phyloP scores from a whole-genome alignment of 1,140 invertebrate genomes.

The Rhagoletis pomonella region DNA sequence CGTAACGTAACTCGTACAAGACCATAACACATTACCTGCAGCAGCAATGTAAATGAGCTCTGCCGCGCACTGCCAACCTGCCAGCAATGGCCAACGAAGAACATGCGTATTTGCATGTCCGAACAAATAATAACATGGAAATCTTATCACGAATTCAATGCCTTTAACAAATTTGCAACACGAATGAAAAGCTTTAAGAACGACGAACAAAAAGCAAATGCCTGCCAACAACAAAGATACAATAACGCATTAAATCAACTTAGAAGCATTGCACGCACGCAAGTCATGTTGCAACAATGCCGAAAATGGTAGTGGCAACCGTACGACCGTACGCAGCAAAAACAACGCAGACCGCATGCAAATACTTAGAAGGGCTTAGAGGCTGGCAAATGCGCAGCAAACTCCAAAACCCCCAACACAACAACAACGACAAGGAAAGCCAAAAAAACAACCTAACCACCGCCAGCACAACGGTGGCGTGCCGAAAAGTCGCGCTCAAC shows the following conservation, averaged over 20 bases:
- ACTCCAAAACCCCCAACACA: no score
- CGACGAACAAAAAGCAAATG: not conserved
- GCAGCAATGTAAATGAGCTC: constrained; percentile 35
- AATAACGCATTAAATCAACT: constrained; percentile 37
- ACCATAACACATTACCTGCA: not conserved
- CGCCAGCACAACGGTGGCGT: not conserved
- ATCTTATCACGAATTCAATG: constrained; percentile 57
- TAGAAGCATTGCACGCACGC: constrained; percentile 34
- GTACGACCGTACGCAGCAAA: not conserved
- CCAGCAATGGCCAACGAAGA: not conserved
- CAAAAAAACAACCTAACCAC: not conserved
- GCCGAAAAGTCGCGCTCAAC: constrained; percentile 7
- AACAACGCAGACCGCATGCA: not conserved
- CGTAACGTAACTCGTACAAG: no score
- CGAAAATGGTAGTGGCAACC: constrained; percentile 40
- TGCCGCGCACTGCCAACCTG: not conserved
- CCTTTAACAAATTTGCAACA: constrained; percentile 51
- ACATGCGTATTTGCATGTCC: constrained; percentile 57
- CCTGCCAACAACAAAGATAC: constrained; percentile 2
- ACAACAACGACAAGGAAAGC: not conserved
- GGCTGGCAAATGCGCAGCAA: not conserved
- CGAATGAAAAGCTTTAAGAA: not conserved
- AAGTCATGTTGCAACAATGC: constrained; percentile 47
- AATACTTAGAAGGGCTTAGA: constrained; percentile 44
- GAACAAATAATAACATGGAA: constrained; percentile 57